Conservation (phyloP, 2,797 vertebrate genomes). For the Chelon auratus region DNA sequence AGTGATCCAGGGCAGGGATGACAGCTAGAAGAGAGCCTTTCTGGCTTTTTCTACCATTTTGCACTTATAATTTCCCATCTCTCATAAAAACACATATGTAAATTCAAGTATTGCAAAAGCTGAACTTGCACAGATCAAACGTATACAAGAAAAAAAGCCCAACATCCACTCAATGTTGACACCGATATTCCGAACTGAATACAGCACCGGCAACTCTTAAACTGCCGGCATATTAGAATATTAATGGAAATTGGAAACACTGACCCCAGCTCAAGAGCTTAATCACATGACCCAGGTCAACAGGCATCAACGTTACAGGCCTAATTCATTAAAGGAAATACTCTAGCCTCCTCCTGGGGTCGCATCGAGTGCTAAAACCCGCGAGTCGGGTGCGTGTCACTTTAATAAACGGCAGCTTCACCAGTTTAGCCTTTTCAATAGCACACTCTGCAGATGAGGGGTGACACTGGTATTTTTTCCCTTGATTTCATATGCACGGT, state of each 20-base stretch:
- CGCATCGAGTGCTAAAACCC: conserved; percentile 41
- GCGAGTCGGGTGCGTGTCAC: conserved; percentile 37
- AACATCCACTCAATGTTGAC: conserved; percentile 23
- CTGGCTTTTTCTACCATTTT: neutral
- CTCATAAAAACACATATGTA: conserved; percentile 6
- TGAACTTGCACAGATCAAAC: conserved; percentile 26
- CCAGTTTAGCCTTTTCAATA: conserved; percentile 51
- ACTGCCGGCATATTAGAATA: conserved; percentile 48
- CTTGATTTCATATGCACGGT: too few relatives aligned
- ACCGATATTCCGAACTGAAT: conserved; percentile 34
- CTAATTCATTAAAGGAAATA: conserved; percentile 64
- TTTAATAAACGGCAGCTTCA: conserved; percentile 49
- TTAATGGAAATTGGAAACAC: conserved; percentile 62
- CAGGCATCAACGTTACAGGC: conserved; percentile 40
- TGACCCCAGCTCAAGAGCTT: conserved; percentile 54
- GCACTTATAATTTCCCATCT: conserved; percentile 9
- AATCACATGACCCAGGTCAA: conserved; percentile 53
- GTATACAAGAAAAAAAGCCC: conserved; percentile 15
- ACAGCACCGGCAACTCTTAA: conserved; percentile 33
- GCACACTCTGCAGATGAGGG: conserved; percentile 22
- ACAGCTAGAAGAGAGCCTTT: neutral
- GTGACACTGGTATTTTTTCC: neutral
- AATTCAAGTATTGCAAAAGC: conserved; percentile 20
- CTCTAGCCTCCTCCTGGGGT: conserved; percentile 53
- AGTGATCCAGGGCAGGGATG: too few relatives aligned